Percentiles rank a stretch among this genome's conserved stretches.
These are phyloP conservation scores for Thecophora atra DNA, from an alignment of 2,888 invertebrate species.

Conservation along the genomic window DNA sequence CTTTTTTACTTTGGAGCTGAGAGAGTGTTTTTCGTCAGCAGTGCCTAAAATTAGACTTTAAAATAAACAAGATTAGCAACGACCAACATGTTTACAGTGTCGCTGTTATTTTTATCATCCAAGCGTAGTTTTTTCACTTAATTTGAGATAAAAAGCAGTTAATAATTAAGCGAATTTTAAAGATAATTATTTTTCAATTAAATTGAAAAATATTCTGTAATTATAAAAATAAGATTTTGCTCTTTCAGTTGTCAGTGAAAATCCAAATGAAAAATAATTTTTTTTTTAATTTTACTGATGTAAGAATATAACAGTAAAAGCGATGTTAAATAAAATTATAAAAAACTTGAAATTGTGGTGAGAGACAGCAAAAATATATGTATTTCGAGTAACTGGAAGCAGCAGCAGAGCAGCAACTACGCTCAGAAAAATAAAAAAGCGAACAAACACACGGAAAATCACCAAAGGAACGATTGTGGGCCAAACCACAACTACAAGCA, in stretches of 20 bases:
- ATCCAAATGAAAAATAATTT: no score
- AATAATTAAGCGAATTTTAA: no score
- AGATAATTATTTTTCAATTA: no score
- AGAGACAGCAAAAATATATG: slow-evolving; percentile 6
- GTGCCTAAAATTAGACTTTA: not conserved
- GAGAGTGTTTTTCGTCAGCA: no score
- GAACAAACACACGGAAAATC: not conserved
- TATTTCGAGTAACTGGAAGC: not conserved
- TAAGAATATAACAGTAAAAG: slow-evolving; percentile 16
- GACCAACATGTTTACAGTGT: not conserved
- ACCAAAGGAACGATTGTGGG: slow-evolving; percentile 25
- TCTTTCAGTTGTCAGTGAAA: no score
- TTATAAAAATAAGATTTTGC: no score
- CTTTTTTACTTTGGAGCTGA: no score
- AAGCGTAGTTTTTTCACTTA: no score
- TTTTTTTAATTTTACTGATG: no score
- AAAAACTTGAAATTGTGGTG: not conserved
- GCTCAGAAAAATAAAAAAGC: not conserved
- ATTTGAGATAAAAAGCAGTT: no score
- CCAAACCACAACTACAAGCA: slow-evolving; percentile 18
- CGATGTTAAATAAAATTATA: not conserved
- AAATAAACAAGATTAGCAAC: not conserved
- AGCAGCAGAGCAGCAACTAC: not conserved
- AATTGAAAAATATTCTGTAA: no score
- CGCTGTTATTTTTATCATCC: no score